These are phyloP conservation scores for Dendrocopos noguchii DNA, from an alignment of 2,113 vertebrate species.

Conservation along the genomic window DNA sequence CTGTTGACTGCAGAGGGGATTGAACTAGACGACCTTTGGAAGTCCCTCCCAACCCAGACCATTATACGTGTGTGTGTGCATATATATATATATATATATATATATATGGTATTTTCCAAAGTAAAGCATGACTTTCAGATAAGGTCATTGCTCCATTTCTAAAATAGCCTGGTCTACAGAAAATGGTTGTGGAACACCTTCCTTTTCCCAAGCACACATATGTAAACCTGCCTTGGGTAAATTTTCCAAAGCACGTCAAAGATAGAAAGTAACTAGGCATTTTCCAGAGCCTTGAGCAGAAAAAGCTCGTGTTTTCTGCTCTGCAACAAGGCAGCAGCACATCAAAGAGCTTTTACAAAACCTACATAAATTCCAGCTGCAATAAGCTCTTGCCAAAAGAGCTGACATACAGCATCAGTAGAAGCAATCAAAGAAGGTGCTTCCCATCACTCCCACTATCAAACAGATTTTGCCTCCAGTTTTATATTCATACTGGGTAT, in stretches of 20 bases:
- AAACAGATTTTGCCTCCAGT: neutral
- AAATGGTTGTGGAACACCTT: neutral
- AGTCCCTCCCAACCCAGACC: too few relatives aligned
- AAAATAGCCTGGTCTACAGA: neutral
- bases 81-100: too few relatives aligned
- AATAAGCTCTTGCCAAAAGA: neutral
- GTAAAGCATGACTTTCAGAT: neutral
- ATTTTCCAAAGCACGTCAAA: neutral
- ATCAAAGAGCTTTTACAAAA: neutral
- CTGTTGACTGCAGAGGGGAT: too few relatives aligned
- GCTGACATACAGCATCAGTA: neutral
- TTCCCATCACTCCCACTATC: neutral
- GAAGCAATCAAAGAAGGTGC: neutral
- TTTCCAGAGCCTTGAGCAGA: neutral
- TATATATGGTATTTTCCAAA: neutral
- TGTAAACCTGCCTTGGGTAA: neutral
- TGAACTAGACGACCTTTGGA: too few relatives aligned
- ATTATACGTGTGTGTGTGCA: too few relatives aligned
- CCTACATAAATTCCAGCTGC: neutral
- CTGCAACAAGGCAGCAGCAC: neutral
- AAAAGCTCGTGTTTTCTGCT: neutral
- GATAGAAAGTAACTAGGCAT: neutral
- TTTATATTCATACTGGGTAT: neutral
- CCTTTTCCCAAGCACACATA: neutral
- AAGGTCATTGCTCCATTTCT: neutral